phyloP scores from a whole-genome alignment of 2,113 vertebrate species.

The Daubentonia madagascariensis region DNA sequence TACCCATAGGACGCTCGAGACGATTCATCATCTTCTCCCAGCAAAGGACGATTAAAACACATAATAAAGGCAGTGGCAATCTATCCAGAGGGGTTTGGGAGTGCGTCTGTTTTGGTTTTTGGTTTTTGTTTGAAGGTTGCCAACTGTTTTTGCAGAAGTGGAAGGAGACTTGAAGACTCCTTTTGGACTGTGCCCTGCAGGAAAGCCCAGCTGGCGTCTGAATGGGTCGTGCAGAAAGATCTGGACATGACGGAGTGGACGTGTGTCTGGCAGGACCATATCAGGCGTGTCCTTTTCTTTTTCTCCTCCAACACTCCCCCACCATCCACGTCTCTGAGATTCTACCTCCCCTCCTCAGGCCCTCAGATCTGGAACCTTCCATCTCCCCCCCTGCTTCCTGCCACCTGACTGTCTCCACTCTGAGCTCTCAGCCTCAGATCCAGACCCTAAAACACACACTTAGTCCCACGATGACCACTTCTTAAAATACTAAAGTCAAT shows the following conservation, averaged over 20 bases:
- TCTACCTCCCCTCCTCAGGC: background rate
- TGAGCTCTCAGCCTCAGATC: background rate
- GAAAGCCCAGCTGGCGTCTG: background rate
- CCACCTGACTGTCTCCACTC: background rate
- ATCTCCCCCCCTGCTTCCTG: background rate
- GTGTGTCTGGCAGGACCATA: background rate
- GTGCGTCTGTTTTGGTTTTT: rapidly evolving
- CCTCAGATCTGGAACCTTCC: background rate
- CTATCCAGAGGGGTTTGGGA: rapidly evolving
- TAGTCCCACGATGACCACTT: background rate
- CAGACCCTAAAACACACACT: background rate
- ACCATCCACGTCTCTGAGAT: background rate
- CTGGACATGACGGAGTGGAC: background rate
- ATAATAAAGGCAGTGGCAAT: rapidly evolving
- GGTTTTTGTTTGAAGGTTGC: background rate
- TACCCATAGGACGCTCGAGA: rapidly evolving
- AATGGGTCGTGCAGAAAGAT: rapidly evolving
- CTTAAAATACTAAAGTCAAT: background rate
- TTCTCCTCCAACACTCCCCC: background rate
- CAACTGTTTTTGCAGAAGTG: too few species aligned
- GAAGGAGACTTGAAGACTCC: rapidly evolving
- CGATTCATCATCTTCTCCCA: rapidly evolving
- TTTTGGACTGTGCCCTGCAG: background rate
- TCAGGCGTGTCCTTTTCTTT: rapidly evolving
- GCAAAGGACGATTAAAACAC: rapidly evolving